Evolutionary conservation across 1,140 invertebrate genomes (phyloP).

Genomic region (Calliopsis andreniformis): DNA sequence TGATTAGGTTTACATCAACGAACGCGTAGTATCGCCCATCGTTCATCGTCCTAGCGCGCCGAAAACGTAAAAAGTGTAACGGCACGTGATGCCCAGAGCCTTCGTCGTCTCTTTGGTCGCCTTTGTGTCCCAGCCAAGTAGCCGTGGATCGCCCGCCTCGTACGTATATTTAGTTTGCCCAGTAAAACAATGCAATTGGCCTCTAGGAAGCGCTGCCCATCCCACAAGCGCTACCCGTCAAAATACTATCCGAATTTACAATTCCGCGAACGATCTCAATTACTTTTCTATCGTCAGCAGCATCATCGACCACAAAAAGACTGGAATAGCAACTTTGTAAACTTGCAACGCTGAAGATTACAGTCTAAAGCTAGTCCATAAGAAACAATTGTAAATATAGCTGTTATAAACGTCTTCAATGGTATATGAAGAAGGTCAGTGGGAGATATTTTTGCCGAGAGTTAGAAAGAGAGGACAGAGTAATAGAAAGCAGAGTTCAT

Average conservation of each 20-base stretch:
- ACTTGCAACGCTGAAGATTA: not conserved
- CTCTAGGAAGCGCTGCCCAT: constrained; percentile 68
- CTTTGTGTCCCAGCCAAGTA: constrained; percentile 72
- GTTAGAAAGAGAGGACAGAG: too few species aligned
- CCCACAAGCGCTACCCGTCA: constrained; percentile 39
- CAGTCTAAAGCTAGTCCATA: too few species aligned
- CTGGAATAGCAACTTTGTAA: not conserved
- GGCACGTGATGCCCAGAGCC: constrained; percentile 69
- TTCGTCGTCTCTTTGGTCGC: constrained; percentile 49
- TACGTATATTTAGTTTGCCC: constrained; percentile 76
- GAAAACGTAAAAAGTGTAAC: constrained; percentile 71
- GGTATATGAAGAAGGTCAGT: not conserved
- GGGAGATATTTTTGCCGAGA: not conserved
- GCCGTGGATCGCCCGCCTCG: constrained; percentile 70
- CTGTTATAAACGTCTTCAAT: too few species aligned
- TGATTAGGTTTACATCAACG: too few species aligned
- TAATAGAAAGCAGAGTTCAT: too few species aligned
- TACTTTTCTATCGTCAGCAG: not conserved
- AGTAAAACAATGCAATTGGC: constrained; percentile 76
- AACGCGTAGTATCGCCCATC: constrained; percentile 5
- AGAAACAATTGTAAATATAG: not conserved
- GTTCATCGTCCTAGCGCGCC: constrained; percentile 45
- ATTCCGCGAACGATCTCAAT: constrained; percentile 27
- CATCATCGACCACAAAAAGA: not conserved
- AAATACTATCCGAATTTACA: constrained; percentile 48